Base-by-base conservation (phyloP, 2,888 invertebrate species). In the Heteropelma amictum region DNA sequence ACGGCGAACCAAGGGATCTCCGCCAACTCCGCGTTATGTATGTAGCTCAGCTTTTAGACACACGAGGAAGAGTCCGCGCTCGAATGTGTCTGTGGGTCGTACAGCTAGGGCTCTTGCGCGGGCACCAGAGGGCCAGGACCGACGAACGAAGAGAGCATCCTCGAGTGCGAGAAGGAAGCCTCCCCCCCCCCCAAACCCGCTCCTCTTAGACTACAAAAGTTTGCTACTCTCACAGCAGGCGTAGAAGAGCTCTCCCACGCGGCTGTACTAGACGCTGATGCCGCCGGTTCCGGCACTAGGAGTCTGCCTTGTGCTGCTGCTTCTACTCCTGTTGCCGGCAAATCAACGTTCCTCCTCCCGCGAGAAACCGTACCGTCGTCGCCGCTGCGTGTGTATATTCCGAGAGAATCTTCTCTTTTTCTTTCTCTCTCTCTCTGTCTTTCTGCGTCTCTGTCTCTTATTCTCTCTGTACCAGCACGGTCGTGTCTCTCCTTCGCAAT, bases 181-280 rank as follows among this genome's bases (percentile, higher is more conserved):
- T 56, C 70, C 33, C 40, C 51, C 42, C 49, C 35, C 33, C n/a
- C n/a, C n/a, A n/a, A n/a, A n/a, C n/a, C n/a, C n/a, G n/a, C n/a
- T n/a, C n/a, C n/a, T n/a, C n/a, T n/a, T n/a, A 14, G 40, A 21
- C 35, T 71, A 64, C 49, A 64, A 73, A 73, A 72, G 60, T 76
- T 71, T 21, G 67, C 75, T 73, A 76, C 68, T 72, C 54, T 73
- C 67, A 40, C 53, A n/a, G n/a, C n/a, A n/a, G n/a, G 49, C 63
- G 67, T 75, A 61, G 61, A 61, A 72, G 56, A 61, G 81, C 83
- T 86, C 87, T 87, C 87, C 87, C 87, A 87, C 87, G 87, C 87
- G 84, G 81, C 81, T 42, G 54, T 67, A 63, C 71, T 53, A 64
- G 68, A 68, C 60, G 56, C 61, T 58, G 64, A 42, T 53, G 69